phyloP scores from a whole-genome alignment of 2,888 invertebrate genomes.

The Spilosoma lubricipeda region DNA sequence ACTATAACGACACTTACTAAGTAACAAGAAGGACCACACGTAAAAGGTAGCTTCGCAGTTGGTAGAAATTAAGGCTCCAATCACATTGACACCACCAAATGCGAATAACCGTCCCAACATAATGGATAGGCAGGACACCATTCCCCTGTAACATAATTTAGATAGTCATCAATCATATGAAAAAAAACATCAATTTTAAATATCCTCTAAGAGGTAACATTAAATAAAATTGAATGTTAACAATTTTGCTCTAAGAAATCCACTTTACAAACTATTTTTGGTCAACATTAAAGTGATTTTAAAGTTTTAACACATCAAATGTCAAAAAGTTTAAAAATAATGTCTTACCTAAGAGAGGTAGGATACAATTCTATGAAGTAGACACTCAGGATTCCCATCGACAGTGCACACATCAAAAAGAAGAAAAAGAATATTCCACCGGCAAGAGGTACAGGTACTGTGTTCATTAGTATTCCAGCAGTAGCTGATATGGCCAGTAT shows the following conservation, averaged over 20 bases:
- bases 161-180: too few relatives aligned
- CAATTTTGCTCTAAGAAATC: too few relatives aligned
- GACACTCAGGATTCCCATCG: constrained; percentile 81
- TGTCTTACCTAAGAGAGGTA: constrained; percentile 79
- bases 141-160: constrained; percentile 79
- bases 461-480: constrained; percentile 71
- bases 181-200: too few relatives aligned
- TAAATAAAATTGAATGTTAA: too few relatives aligned
- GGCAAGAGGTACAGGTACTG: constrained; percentile 72
- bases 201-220: too few relatives aligned
- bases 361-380: constrained; percentile 83
- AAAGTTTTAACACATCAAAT: background rate
- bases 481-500: constrained; percentile 67
- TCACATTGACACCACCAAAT: constrained; percentile 87
- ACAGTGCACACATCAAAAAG: constrained; percentile 76
- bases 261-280: too few relatives aligned
- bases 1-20: constrained; percentile 71
- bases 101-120: constrained; percentile 88
- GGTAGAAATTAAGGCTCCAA: constrained; percentile 87
- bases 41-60: constrained; percentile 88
- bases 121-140: constrained; percentile 88
- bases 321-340: background rate
- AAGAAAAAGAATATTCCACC: constrained; percentile 81
- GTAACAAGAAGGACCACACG: constrained; percentile 81
- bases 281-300: too few relatives aligned